phyloP scores from a whole-genome alignment of 2,888 invertebrate species.

The Dynastes hyllus region DNA sequence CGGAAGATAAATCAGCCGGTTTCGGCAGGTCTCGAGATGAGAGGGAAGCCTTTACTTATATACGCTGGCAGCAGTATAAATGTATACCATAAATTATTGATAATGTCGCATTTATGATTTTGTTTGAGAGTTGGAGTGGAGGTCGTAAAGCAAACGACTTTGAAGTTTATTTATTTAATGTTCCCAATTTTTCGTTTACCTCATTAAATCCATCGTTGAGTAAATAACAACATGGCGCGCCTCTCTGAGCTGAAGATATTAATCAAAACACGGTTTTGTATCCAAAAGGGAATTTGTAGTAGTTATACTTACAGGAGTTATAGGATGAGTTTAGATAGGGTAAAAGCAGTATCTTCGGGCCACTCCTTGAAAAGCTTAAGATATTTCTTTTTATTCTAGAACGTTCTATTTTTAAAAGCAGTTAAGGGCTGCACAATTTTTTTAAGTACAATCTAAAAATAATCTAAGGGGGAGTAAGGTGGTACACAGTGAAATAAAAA shows the following conservation, averaged over 20 bases:
- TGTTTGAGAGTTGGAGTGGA: slow-evolving; percentile 3
- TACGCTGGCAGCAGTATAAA: background rate
- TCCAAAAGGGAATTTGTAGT: background rate
- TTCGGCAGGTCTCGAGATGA: background rate
- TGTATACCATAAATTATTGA: slow-evolving; percentile 41
- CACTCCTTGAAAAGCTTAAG: no score
- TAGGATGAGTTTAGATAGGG: no score
- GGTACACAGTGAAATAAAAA: no score
- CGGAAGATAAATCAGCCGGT: slow-evolving; percentile 7
- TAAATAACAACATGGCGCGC: slow-evolving; percentile 20
- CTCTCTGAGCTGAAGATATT: slow-evolving; percentile 6
- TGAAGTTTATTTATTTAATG: slow-evolving; percentile 36
- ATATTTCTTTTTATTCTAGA: no score
- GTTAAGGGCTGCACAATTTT: no score
- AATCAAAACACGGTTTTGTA: slow-evolving; percentile 15
- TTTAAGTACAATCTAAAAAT: no score
- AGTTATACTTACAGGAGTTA: no score
- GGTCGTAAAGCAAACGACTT: slow-evolving; percentile 11
- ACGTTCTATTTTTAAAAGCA: no score
- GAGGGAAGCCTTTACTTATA: background rate
- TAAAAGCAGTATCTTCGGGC: no score
- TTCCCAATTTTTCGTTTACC: slow-evolving; percentile 24
- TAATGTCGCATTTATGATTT: slow-evolving; percentile 42
- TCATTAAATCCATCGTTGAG: slow-evolving; percentile 28
- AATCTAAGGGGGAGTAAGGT: no score